Evolutionary conservation across 2,113 vertebrate genomes (phyloP).

Genomic region (Ciconia stormi): DNA sequence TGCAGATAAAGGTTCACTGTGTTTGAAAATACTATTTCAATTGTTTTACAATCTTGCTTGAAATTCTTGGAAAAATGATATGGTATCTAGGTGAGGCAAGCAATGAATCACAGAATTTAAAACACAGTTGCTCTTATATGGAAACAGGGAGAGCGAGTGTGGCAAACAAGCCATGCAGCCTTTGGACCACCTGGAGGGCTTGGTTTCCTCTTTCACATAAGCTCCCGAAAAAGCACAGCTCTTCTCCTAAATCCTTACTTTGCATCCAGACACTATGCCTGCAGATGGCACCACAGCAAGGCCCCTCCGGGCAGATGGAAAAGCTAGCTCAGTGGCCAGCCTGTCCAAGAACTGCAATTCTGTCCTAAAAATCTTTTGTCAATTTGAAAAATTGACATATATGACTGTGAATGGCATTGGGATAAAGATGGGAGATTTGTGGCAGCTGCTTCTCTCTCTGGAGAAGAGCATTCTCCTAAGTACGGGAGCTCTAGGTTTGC

Average conservation of each 20-base stretch:
- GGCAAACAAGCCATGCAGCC: not conserved
- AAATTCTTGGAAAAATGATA: not conserved
- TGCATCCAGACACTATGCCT: not conserved
- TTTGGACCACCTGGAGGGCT: not conserved
- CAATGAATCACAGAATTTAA: not conserved
- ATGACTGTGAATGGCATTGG: not conserved
- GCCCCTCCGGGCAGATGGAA: not conserved
- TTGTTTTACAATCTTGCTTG: not conserved
- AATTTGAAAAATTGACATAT: not conserved
- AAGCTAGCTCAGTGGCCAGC: not conserved
- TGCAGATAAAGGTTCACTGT: not conserved
- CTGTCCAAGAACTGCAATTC: not conserved
- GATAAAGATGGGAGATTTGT: not conserved
- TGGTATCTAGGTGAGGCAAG: rapidly evolving
- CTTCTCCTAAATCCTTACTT: not conserved
- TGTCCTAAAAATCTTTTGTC: not conserved
- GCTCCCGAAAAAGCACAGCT: not conserved
- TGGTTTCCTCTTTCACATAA: not conserved
- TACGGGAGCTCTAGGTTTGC: not conserved
- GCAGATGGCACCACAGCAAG: conserved; percentile 49
- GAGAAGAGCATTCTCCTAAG: not conserved
- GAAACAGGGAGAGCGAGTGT: not conserved
- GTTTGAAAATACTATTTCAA: not conserved
- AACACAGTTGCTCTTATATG: not conserved
- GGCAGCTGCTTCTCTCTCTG: not conserved